phyloP scores from a whole-genome alignment of 2,113 vertebrate species.

The Cariama cristata region DNA sequence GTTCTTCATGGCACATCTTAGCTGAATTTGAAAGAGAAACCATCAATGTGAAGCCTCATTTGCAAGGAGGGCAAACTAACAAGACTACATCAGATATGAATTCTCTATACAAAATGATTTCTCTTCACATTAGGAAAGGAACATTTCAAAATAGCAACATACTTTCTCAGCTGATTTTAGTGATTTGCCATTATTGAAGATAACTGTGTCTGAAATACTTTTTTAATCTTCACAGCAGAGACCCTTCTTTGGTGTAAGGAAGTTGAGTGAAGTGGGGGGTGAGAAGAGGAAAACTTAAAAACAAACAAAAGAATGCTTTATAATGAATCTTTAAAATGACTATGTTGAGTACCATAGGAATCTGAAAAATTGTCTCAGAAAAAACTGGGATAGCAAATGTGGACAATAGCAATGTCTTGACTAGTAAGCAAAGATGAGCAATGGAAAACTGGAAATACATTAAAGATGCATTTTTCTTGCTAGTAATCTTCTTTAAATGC shows the following conservation, averaged over 20 bases:
- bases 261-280: fast-evolving
- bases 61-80: neutral
- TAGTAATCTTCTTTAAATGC: neutral
- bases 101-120: neutral
- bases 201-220: neutral
- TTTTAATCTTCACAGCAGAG: neutral
- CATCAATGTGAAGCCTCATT: neutral
- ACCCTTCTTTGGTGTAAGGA: neutral
- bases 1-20: neutral
- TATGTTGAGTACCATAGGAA: neutral
- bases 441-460: neutral
- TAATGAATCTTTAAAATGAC: neutral
- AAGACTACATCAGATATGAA: neutral
- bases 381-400: neutral
- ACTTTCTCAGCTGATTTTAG: neutral
- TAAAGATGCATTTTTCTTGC: neutral
- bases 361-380: neutral
- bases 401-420: neutral
- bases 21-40: neutral
- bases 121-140: neutral
- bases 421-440: neutral
- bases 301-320: neutral
- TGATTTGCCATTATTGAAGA: neutral
- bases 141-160: neutral
- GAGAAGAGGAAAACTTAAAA: neutral